Evolutionary conservation across 2,888 invertebrate species (phyloP).

Genomic region (Pteria penguin): DNA sequence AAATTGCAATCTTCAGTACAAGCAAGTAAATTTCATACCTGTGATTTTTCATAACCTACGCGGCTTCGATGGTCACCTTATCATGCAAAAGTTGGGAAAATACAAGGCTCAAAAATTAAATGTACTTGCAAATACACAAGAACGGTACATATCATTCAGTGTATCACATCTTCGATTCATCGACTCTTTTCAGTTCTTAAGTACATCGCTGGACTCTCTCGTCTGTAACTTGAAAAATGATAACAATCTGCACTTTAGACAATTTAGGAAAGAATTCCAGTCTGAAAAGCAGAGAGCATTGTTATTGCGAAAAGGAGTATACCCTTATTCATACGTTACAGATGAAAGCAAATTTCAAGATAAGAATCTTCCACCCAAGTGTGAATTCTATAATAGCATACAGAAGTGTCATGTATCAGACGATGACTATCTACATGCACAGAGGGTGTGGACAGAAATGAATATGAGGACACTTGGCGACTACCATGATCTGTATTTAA

Average conservation of each 20-base stretch:
- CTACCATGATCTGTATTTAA: slow-evolving; percentile 56
- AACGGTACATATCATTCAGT: no score
- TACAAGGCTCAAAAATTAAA: no score
- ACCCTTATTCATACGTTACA: slow-evolving; percentile 45
- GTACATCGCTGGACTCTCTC: slow-evolving; percentile 3
- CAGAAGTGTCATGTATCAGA: slow-evolving; percentile 29
- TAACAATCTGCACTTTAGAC: not conserved
- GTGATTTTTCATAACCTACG: slow-evolving; percentile 14
- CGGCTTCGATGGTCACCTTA: slow-evolving; percentile 5
- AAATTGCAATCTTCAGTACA: not conserved
- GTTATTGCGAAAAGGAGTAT: slow-evolving; percentile 16
- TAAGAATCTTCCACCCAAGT: slow-evolving; percentile 31
- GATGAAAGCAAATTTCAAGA: slow-evolving; percentile 38
- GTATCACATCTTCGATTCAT: slow-evolving; percentile 6
- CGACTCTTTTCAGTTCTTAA: slow-evolving; percentile 16
- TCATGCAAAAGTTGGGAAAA: no score
- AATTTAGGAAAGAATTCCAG: not conserved
- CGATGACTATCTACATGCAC: slow-evolving; percentile 55
- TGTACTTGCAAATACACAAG: no score
- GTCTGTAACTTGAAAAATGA: slow-evolving; percentile 13
- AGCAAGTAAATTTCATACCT: not conserved
- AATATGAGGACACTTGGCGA: slow-evolving; percentile 45
- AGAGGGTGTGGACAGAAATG: slow-evolving; percentile 29
- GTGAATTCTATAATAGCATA: slow-evolving; percentile 1
- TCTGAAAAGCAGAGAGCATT: not conserved